phyloP scores from a whole-genome alignment of 1,140 invertebrate genomes.

The Ceratina australensis region DNA sequence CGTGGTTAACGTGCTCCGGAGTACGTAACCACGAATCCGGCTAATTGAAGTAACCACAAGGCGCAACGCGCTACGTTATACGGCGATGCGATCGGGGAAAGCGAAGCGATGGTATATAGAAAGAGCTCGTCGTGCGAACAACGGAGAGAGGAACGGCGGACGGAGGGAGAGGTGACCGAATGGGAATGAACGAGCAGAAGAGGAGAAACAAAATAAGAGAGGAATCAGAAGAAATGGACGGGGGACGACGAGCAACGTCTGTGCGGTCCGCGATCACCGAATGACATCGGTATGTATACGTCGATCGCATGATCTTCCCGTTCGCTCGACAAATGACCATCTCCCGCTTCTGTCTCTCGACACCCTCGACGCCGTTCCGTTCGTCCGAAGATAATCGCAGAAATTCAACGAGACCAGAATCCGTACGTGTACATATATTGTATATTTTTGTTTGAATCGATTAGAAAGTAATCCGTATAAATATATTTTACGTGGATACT shows the following conservation, averaged over 20 bases:
- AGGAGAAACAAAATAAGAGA: neutral
- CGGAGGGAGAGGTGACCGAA: neutral
- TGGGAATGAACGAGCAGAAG: no score
- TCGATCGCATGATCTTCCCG: slow-evolving; percentile 60
- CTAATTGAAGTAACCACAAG: slow-evolving; percentile 80
- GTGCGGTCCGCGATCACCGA: slow-evolving; percentile 35
- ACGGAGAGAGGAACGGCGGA: neutral
- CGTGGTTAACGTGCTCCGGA: slow-evolving; percentile 34
- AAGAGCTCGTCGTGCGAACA: neutral
- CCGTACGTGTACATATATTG: no score
- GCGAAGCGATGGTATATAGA: neutral
- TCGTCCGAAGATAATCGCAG: no score
- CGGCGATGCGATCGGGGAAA: slow-evolving; percentile 44
- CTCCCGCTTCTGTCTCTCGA: slow-evolving; percentile 69
- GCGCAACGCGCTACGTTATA: slow-evolving; percentile 64
- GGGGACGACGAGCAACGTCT: neutral
- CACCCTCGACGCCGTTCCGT: slow-evolving; percentile 31
- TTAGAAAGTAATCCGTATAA: slow-evolving; percentile 41
- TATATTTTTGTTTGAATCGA: no score
- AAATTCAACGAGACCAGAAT: no score
- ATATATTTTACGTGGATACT: slow-evolving; percentile 62
- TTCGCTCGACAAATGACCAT: slow-evolving; percentile 74
- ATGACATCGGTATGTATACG: slow-evolving; percentile 26
- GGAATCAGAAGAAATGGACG: neutral
- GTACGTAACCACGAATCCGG: slow-evolving; percentile 69